Evolutionary conservation across 2,113 vertebrate species (phyloP), one percentile per base, ranked within the genome.

Genomic region (Leiothrix lutea): DNA sequence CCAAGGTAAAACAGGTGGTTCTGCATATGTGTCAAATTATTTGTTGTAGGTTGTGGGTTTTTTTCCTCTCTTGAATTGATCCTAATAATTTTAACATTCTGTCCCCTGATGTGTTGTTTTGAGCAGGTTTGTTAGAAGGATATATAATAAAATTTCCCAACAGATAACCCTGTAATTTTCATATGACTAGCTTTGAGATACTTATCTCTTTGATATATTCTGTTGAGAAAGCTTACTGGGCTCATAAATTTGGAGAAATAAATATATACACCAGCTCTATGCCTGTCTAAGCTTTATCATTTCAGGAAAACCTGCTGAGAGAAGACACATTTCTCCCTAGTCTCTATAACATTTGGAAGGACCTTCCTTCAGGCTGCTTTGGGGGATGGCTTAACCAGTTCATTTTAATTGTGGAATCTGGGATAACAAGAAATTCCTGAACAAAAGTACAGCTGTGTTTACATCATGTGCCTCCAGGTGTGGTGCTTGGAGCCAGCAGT

Each of bases 291-390:
- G 12, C 17, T 24, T 45, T 47, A 16, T 4, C 13, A 38, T n/a
- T 57, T 87, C 28, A n/a, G 31, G 16, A 48, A 86, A 50, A 62
- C 1, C 38, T 42, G 29, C 15, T 36, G 19, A 22, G 12, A 66
- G 3, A 1, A 53, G 21, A 26, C 1, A n/a, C 5, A 1, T 8
- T 51, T 45, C 4, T 25, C 12, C 36, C 26, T 22, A 53, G 5
- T 14, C 42, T 51, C n/a, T 21, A 1, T 33, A 80, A 28, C 0
- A 6, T 4, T 33, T 11, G 8, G 31, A 65, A 73, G 31, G 14
- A 29, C 8, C 7, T 28, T 40, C 26, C 23, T 31, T 57, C n/a
- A 21, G 0, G 0, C 3, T 56, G 0, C 12, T 80, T 10, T 4
- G 8, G 1, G 7, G 36, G 11, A 36, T 2, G 7, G 40, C 18